Evolutionary conservation across 2,113 vertebrate species (phyloP), one percentile per base, ranked within the genome.

Genomic region (Leucopsar rothschildi): DNA sequence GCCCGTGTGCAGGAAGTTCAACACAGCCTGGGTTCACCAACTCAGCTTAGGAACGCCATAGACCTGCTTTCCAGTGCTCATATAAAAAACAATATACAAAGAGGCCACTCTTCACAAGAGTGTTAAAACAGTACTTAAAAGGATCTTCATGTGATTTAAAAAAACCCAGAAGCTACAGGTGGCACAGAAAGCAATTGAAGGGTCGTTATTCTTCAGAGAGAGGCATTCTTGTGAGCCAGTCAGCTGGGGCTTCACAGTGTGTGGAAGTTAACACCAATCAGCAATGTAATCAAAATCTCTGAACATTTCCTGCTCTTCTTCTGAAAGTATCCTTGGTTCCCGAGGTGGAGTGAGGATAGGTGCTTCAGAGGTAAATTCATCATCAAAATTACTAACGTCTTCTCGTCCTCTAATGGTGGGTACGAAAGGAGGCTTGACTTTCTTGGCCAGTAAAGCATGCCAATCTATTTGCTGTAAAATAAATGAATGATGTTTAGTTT

Each of bases 311-410:
- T 99, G 99, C 94, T 99, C 99, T 73, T 98, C 99, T 69, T 98
- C 98, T 44, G 97, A 98, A 94, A 99, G 99, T 98, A 98, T 97
- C 98, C 99, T 97, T 59, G 99, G 99, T 96, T 99, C 99, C 94
- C 99, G 98, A 78, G 99, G 99, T 56, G 99, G 99, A 94, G 99
- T 99, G 92, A 99, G 98, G 96, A 99, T 98, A 42, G 99, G 99
- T 82, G 98, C 98, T 98, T 99, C 99, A 88, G 98, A 99, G 98
- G 99, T 99, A 98, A 99, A 99, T 98, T 99, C 99, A 33, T 99
- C 98, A 65, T 99, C 99, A 44, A 99, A 99, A 97, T 99, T 99
- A 97, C 99, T 99, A 97, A 99, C 99, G 35, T 99, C 99, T 96
- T 98, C 99, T 81, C 98, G 75, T 73, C 98, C 98, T 98, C 98